Evolutionary conservation across 2,888 invertebrate genomes (phyloP).

Genomic region (Drosophila anomelani): DNA sequence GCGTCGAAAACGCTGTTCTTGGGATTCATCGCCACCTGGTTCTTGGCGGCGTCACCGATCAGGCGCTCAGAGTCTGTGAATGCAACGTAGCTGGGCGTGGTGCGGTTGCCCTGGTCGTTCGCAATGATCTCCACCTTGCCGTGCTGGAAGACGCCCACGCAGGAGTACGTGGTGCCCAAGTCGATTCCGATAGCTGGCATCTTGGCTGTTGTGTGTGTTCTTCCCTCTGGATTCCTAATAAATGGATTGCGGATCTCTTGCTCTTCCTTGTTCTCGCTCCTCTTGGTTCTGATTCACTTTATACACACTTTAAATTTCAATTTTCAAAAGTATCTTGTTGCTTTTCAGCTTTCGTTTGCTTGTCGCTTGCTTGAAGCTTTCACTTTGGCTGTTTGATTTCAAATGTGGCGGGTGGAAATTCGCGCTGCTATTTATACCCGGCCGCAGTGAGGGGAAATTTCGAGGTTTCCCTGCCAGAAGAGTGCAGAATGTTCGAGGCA

Average conservation of each 20-base stretch:
- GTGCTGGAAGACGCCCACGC: slow-evolving; percentile 43
- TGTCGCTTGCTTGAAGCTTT: slow-evolving; percentile 4
- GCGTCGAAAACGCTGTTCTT: slow-evolving; percentile 96
- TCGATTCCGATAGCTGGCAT: slow-evolving; percentile 91
- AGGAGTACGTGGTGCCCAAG: slow-evolving; percentile 39
- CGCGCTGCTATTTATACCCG: slow-evolving; percentile 57
- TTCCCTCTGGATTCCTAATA: not conserved
- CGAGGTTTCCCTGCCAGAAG: slow-evolving; percentile 28
- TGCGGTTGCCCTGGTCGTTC: slow-evolving; percentile 93
- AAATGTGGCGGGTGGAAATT: slow-evolving; percentile 41
- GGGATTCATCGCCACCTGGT: slow-evolving; percentile 94
- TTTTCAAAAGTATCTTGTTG: not conserved
- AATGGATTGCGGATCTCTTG: not conserved
- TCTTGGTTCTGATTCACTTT: not conserved
- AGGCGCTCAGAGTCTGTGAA: slow-evolving; percentile 94
- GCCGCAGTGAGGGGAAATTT: slow-evolving; percentile 40
- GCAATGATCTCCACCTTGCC: slow-evolving; percentile 89
- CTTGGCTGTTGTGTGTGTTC: slow-evolving; percentile 61
- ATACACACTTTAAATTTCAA: not conserved
- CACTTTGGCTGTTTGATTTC: slow-evolving; percentile 32
- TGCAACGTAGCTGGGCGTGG: slow-evolving; percentile 92
- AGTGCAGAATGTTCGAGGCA: slow-evolving; percentile 29
- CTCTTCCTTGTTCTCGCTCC: not conserved
- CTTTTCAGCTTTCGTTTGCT: slow-evolving; percentile 11
- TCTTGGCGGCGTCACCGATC: slow-evolving; percentile 93